Percentiles rank a stretch among this genome's conserved stretches.
These are phyloP conservation scores for Euclidia mi DNA, from an alignment of 2,888 invertebrate genomes.

Conservation along the genomic window DNA sequence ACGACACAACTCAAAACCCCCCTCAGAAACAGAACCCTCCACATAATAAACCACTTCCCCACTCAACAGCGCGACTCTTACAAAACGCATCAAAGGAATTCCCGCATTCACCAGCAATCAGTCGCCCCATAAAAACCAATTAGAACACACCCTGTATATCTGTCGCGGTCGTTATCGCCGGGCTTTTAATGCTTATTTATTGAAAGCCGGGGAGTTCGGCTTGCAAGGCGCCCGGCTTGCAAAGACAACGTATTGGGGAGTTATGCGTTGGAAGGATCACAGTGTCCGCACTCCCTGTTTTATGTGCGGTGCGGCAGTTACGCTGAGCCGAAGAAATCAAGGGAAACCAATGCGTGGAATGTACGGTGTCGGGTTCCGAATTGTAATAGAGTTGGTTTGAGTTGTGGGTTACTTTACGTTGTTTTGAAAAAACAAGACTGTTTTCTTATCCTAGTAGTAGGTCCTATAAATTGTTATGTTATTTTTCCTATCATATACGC, in stretches of 20 bases:
- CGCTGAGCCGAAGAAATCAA: slow-evolving; percentile 53
- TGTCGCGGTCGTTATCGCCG: slow-evolving; percentile 72
- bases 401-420: slow-evolving; percentile 14
- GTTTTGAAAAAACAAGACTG: neutral
- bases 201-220: slow-evolving; percentile 70
- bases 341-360: slow-evolving; percentile 38
- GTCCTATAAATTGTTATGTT: no score
- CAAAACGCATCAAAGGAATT: neutral
- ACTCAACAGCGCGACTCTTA: no score
- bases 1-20: no score
- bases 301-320: slow-evolving; percentile 61
- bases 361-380: slow-evolving; percentile 32
- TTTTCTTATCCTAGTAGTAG: no score
- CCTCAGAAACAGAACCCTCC: no score
- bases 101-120: slow-evolving; percentile 5
- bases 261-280: slow-evolving; percentile 80
- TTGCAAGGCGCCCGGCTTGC: slow-evolving; percentile 37
- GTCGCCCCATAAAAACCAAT: slow-evolving; percentile 42
- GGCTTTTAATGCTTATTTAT: slow-evolving; percentile 88
- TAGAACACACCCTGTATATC: slow-evolving; percentile 42
- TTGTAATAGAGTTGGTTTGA: slow-evolving; percentile 30
- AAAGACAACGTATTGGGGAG: no score
- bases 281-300: slow-evolving; percentile 78
- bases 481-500: no score
- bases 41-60: no score